phyloP scores from a whole-genome alignment of 2,888 invertebrate species.

The Chymomyza procnemis region DNA sequence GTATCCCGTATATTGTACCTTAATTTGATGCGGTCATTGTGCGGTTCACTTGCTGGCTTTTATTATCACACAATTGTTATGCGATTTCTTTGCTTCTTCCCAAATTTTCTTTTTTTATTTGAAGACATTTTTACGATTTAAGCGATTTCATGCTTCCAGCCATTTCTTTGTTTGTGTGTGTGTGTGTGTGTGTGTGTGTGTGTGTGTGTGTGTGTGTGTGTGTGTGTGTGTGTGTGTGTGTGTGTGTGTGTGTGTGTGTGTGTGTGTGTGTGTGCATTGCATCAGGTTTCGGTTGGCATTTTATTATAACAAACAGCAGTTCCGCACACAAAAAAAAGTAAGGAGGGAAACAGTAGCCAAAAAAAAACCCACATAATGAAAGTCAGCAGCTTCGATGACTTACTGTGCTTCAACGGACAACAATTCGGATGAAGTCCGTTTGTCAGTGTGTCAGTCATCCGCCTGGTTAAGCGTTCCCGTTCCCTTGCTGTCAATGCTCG shows the following conservation, averaged over 20 bases:
- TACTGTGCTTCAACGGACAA: neutral
- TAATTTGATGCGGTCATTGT: slow-evolving; percentile 22
- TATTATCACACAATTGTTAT: slow-evolving; percentile 55
- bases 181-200: no score
- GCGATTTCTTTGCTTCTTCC: slow-evolving; percentile 34
- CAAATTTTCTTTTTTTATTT: slow-evolving; percentile 49
- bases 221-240: no score
- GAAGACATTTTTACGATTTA: slow-evolving; percentile 18
- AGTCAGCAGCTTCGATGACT: slow-evolving; percentile 39
- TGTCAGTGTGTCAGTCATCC: slow-evolving; percentile 27
- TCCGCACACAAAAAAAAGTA: slow-evolving; percentile 22
- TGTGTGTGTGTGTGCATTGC: slow-evolving; percentile 55
- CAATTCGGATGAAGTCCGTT: neutral
- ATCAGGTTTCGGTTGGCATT: slow-evolving; percentile 56
- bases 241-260: no score
- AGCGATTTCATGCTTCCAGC: neutral
- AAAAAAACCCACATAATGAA: slow-evolving; percentile 23
- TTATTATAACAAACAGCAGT: slow-evolving; percentile 52
- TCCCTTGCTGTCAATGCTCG: slow-evolving; percentile 59
- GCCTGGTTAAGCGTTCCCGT: slow-evolving; percentile 61
- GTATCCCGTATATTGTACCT: slow-evolving; percentile 16
- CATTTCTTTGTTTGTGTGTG: slow-evolving; percentile 45
- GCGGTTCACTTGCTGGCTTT: slow-evolving; percentile 4
- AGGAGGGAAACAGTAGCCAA: neutral
- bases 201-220: no score